These are phyloP conservation scores for Amblyteles armatorius DNA, from an alignment of 2,888 invertebrate genomes.

Conservation along the genomic window DNA sequence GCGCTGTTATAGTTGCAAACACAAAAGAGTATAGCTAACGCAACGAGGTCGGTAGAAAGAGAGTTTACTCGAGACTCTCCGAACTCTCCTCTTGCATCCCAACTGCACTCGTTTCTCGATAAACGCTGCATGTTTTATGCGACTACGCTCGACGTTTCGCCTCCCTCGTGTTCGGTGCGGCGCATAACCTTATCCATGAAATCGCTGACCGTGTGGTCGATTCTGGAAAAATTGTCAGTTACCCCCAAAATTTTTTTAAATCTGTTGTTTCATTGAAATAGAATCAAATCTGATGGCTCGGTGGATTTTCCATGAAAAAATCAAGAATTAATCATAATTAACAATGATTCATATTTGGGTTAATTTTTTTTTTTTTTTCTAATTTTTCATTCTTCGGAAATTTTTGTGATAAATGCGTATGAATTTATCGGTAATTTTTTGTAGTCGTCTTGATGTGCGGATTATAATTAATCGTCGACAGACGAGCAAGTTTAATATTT, in stretches of 20 bases:
- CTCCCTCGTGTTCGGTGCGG: not conserved
- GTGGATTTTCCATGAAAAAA: too few species aligned
- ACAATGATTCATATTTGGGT: too few species aligned
- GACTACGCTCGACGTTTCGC: slow-evolving; percentile 38
- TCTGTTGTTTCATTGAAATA: too few species aligned
- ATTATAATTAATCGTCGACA: not conserved
- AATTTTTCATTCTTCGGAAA: too few species aligned
- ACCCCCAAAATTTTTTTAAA: too few species aligned
- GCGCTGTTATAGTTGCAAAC: not conserved
- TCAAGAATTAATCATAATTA: too few species aligned
- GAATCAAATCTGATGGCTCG: too few species aligned
- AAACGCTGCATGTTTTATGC: slow-evolving; percentile 55
- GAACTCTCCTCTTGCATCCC: slow-evolving; percentile 13
- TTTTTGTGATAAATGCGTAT: too few species aligned
- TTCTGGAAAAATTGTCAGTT: too few species aligned
- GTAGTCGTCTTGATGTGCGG: not conserved
- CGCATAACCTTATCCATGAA: too few species aligned
- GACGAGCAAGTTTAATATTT: not conserved
- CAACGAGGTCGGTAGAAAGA: slow-evolving; percentile 19
- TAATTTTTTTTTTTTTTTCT: too few species aligned
- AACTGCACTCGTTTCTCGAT: slow-evolving; percentile 14
- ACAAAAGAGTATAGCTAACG: slow-evolving; percentile 7
- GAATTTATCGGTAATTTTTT: not conserved
- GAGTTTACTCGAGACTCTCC: slow-evolving; percentile 34
- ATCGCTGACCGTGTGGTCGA: too few species aligned